A percentile compares a stretch with the other conserved stretches of the same genome.
phyloP scores from a whole-genome alignment of 2,113 vertebrate species.

The Poecile atricapillus region DNA sequence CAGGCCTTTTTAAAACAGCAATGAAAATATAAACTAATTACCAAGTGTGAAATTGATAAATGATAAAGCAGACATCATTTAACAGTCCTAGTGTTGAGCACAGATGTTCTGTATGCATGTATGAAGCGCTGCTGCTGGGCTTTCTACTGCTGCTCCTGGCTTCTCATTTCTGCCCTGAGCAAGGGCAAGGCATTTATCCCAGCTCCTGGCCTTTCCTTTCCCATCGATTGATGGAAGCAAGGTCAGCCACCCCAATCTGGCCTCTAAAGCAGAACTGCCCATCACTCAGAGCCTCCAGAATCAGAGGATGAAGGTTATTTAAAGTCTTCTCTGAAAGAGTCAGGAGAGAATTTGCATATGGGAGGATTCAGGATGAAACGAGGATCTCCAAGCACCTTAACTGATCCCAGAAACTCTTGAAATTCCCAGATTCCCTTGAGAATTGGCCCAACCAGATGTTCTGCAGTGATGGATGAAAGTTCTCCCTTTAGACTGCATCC shows the following conservation, averaged over 20 bases:
- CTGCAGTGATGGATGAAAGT: not conserved
- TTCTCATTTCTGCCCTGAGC: not conserved
- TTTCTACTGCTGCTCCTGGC: not conserved
- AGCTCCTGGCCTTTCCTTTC: not conserved
- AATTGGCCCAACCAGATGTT: not conserved
- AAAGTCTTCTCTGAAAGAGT: not conserved
- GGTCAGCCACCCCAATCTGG: not conserved
- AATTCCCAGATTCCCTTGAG: not conserved
- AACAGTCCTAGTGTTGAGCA: not conserved
- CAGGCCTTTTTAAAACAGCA: constrained; percentile 6
- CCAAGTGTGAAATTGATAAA: constrained; percentile 29
- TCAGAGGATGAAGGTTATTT: not conserved
- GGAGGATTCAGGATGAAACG: not conserved
- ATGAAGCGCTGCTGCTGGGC: not conserved
- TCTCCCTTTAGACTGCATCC: not conserved
- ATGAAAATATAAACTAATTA: constrained; percentile 13
- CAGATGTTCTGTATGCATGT: not conserved
- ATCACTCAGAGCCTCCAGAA: not conserved
- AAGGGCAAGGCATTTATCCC: constrained; percentile 4
- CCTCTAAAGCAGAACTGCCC: constrained; percentile 17
- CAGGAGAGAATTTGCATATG: not conserved
- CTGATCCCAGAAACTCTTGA: not conserved
- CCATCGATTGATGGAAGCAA: not conserved
- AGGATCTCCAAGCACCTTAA: not conserved
- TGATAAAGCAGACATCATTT: not conserved